Base-by-base conservation (phyloP, 2,888 invertebrate genomes). In the Sceliomorpha sp. region DNA sequence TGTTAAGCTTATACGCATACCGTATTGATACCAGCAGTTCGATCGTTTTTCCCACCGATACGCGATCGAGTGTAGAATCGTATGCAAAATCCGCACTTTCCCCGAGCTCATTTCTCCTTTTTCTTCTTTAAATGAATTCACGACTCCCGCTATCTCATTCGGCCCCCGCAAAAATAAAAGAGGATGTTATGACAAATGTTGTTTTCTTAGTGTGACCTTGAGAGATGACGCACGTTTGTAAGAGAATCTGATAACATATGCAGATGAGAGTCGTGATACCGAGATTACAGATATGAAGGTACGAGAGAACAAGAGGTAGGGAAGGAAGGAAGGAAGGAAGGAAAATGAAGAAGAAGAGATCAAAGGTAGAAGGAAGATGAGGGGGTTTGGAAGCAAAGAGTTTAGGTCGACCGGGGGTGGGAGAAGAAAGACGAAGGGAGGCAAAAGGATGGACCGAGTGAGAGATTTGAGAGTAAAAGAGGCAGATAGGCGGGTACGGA, bases 401-500 rank as follows among this genome's bases (percentile, higher is more conserved):
- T 59, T 67, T 59, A 63, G 56, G 56, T 42, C 44, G 60, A 29
- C 17, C 27, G 51, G 59, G 48, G 72, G 59, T 63, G 67, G 73
- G 68, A 64, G 70, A 67, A 70, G 68, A 63, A 67, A 56, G 73
- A 58, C 44, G 60, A 40, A 58, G 44, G 58, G 42, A 66, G 70
- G 67, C 59, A 63, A 63, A 50, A 66, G 73, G 70, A 73, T 71
- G 73, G 75, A 74, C 76, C 75, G 86, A 87, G 87, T 84, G 85
- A 87, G 84, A 86, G 85, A 86, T 86, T 85, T 82, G 82, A 85
- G 86, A 87, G 86, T 82, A 84, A 86, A 86, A 84, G 86, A 88
- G 83, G 84, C 83, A 83, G 86, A 87, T 87, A 87, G 87, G 87
- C 83, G 86, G 86, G 82, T 84, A 84, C 83, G 80, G 34, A 68